Base-by-base conservation (phyloP, 2,888 invertebrate species). In the Leptogaster cylindrica region DNA sequence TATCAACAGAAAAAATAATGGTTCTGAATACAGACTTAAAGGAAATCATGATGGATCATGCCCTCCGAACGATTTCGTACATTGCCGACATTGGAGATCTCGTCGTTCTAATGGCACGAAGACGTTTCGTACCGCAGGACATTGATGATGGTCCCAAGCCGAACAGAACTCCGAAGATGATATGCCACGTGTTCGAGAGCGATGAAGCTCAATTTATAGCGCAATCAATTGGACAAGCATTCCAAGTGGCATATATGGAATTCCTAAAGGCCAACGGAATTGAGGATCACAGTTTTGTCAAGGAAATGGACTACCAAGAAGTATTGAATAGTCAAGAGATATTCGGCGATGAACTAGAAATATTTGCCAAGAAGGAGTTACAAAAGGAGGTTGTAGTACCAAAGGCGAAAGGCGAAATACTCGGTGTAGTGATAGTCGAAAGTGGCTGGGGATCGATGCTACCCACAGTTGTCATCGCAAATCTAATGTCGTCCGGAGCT, bases 11-110 rank as follows among this genome's bases (percentile, higher is more conserved):
- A 82, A 99, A 99, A 83, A 98, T 99, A 73, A 99, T 99, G 99
- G 99, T 99, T 66, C 86, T 99, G 70, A 99, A 99, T 79, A 99
- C 98, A 2, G 97, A 99, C 81, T 84, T 99, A 63, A 98, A 99
- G 83, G 98, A 99, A 83, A 98, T 99, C 70, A 97, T 99, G 95
- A 99, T 99, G 99, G 99, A 99, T 81, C 98, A 99, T 82, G 95
- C 98, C 1, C 83, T 99, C 69, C 87, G 98, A 74, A 98, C 99
- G 44, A 99, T 99, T 77, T 98, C 97, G 1, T 99, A 99, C 78
- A 99, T 99, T 74, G 99, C 99, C 4, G 99, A 99, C 81, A 99
- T 99, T 71, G 98, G 98, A 4, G 98, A 99, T 79, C 83, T 99
- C 68, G 95, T 99, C 5, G 99, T 99, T 2, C 83, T 99, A 70